phyloP scores from a whole-genome alignment of 2,888 invertebrate species.

The Standfussiana lucernea region DNA sequence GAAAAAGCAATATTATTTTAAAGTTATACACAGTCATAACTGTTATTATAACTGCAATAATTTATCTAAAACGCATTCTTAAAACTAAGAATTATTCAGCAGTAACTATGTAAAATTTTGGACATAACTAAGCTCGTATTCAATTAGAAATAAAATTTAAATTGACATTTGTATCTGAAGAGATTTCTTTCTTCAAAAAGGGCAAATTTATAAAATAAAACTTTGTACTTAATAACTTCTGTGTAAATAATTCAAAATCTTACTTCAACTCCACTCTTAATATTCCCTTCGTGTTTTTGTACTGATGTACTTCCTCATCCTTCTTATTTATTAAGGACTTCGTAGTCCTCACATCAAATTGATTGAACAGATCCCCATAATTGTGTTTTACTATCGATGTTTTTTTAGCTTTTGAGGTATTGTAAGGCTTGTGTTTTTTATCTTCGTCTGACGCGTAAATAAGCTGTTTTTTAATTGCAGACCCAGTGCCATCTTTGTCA shows the following conservation, averaged over 20 bases:
- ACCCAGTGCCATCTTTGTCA: neutral
- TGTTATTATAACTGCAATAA: neutral
- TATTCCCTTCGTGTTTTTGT: neutral
- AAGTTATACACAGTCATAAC: neutral
- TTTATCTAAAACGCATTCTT: neutral
- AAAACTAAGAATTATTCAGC: neutral
- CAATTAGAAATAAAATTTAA: neutral
- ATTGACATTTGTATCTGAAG: neutral
- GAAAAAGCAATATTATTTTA: slow-evolving; percentile 8
- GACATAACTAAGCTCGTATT: neutral
- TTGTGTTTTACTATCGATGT: slow-evolving; percentile 4
- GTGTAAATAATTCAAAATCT: neutral
- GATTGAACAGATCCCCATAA: neutral
- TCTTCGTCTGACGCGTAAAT: neutral
- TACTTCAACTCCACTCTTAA: slow-evolving; percentile 7
- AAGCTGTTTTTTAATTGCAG: neutral
- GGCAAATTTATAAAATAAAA: neutral
- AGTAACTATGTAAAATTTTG: neutral
- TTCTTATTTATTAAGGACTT: neutral
- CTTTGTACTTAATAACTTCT: neutral
- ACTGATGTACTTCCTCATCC: neutral
- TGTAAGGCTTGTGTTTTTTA: neutral
- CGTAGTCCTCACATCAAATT: neutral
- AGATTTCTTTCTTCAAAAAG: too few species aligned
- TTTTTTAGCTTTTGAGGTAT: neutral